A percentile compares a stretch with the other conserved stretches of the same genome.
Evolutionary conservation across 2,797 vertebrate genomes (phyloP).

Genomic region (Pelochelys cantorii): DNA sequence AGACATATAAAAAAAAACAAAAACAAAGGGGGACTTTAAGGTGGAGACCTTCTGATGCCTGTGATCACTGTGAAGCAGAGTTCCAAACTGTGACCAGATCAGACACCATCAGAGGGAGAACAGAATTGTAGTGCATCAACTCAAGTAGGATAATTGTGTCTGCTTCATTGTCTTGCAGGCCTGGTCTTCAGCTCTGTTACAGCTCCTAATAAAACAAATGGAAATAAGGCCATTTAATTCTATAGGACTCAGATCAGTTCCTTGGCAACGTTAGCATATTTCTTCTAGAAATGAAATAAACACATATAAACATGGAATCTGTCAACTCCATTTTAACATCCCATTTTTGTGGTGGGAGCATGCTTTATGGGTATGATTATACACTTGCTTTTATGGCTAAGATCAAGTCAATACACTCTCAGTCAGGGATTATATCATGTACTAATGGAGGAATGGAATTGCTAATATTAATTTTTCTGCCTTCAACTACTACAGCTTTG

Average conservation of each 20-base stretch:
- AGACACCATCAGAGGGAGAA: not conserved
- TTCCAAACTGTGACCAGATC: not conserved
- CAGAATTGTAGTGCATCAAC: not conserved
- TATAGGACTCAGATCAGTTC: not conserved
- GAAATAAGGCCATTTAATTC: not conserved
- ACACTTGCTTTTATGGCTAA: constrained; percentile 58
- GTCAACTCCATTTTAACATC: not conserved
- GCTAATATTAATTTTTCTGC: not conserved
- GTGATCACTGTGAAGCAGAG: not conserved
- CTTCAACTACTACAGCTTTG: constrained; percentile 12
- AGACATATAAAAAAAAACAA: too few relatives aligned
- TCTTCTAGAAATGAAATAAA: not conserved
- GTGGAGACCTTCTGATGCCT: too few relatives aligned
- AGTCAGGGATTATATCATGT: constrained; percentile 10
- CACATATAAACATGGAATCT: not conserved
- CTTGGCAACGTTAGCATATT: constrained; percentile 10
- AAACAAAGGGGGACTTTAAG: not conserved
- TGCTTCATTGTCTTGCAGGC: too few relatives aligned
- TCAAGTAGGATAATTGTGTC: too few relatives aligned
- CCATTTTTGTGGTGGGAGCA: constrained; percentile 30
- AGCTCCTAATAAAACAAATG: not conserved
- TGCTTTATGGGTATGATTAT: constrained; percentile 8
- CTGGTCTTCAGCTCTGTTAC: too few relatives aligned
- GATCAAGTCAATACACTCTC: constrained; percentile 32
- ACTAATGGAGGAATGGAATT: not conserved